phyloP scores from a whole-genome alignment of 2,113 vertebrate species.

The Cinclus mexicanus region DNA sequence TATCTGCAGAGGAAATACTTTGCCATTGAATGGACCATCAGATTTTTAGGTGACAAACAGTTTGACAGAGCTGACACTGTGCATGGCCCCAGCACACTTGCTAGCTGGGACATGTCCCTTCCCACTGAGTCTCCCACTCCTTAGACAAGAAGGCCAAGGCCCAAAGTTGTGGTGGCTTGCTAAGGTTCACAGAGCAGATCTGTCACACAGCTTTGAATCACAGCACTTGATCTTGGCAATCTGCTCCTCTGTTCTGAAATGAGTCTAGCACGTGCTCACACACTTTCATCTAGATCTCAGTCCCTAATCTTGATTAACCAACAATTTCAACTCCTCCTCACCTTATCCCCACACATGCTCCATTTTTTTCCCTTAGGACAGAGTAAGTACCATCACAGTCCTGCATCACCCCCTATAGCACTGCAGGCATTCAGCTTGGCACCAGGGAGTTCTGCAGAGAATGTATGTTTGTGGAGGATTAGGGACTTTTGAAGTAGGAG shows the following conservation, averaged over 20 bases:
- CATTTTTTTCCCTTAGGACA: background rate
- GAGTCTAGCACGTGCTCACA: background rate
- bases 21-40: background rate
- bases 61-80: background rate
- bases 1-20: background rate
- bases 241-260: background rate
- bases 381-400: background rate
- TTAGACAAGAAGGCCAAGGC: background rate
- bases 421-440: background rate
- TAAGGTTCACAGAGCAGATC: background rate
- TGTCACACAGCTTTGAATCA: background rate
- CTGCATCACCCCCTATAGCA: background rate
- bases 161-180: background rate
- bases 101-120: background rate
- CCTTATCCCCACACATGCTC: background rate
- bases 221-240: background rate
- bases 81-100: accelerated
- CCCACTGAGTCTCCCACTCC: background rate
- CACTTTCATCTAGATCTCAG: background rate
- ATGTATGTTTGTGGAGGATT: background rate
- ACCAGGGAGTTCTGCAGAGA: background rate
- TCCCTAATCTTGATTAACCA: background rate
- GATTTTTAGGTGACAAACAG: background rate
- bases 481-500: background rate
- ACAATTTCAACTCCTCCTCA: background rate